Evolutionary conservation across 2,797 vertebrate genomes (phyloP), one percentile per base, ranked within the genome.

Genomic region (Labroides dimidiatus): DNA sequence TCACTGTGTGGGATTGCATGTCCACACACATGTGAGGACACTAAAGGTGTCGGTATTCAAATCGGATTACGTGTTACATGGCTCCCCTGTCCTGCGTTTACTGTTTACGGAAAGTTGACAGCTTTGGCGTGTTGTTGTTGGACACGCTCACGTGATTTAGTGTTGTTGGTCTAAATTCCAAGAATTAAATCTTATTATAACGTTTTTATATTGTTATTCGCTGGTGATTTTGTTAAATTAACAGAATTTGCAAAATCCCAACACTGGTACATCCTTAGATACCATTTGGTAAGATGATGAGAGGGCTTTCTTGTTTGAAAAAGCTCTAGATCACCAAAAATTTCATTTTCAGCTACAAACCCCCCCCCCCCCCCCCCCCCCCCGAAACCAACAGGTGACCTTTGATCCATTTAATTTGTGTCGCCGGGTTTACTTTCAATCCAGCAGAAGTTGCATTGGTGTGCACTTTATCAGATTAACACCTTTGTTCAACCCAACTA

Each of bases 381-480:
- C 7, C 43, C 64, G 42, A 42, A 33, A 11, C 33, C 50, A 19
- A 2, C 10, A 54, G 39, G 17, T 88, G 80, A 90, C 86, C 85
- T 70, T 41, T 89, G 64, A 53, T 47, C 81, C 55, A 60, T 45
- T 78, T 61, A 19, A 48, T 12, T 10, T 44, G 23, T 53, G 39
- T 64, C 61, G 62, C 15, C 10, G 1, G 55, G 57, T 77, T 72
- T 43, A 66, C 42, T 64, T 49, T 11, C 16, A 12, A 47, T 51
- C 49, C 27, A 50, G 54, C 33, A n/a, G 27, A 41, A 56, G 55
- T 68, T 39, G 16, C 54, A 67, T 39, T 77, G 37, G 20, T 56
- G 41, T 44, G 62, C 59, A 21, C 63, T 64, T 88, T 85, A 87
- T 88, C 80, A 80, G 77, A 56, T 27, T 24, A 64, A 21, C 60